Percentiles rank a stretch among this genome's conserved stretches.
These are phyloP conservation scores for Psammodynastes pulverulentus DNA, from an alignment of 2,113 vertebrate species.

Conservation along the genomic window DNA sequence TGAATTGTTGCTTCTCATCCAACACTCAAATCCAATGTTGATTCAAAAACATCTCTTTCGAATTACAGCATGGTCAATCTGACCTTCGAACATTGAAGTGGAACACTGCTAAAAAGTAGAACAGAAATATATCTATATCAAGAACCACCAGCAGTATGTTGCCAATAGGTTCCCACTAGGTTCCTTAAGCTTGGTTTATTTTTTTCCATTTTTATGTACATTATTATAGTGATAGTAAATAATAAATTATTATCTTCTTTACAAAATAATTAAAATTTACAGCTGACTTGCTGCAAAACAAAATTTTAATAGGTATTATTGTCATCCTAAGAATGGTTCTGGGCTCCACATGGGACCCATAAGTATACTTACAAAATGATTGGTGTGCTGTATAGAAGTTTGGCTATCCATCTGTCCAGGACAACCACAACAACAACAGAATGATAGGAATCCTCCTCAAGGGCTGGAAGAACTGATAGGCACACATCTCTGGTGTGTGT, in stretches of 20 bases:
- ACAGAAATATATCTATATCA: neutral
- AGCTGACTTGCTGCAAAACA: neutral
- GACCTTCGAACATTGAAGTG: neutral
- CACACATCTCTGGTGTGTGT: neutral
- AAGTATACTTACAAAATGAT: neutral
- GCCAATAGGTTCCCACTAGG: too few species aligned
- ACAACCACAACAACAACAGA: neutral
- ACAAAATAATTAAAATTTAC: neutral
- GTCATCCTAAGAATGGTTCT: neutral
- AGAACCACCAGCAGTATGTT: neutral
- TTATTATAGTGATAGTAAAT: neutral
- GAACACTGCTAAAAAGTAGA: neutral
- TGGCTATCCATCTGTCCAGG: neutral
- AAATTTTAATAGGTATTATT: neutral
- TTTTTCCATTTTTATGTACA: neutral
- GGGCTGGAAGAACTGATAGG: neutral
- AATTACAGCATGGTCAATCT: neutral
- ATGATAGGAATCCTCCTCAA: neutral
- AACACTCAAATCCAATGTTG: neutral
- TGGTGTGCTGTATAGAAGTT: neutral
- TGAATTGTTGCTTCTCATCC: neutral
- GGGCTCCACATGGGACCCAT: neutral
- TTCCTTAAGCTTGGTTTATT: neutral
- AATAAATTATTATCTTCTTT: neutral
- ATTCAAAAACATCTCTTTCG: neutral